A percentile compares a stretch with the other conserved stretches of the same genome.
Conservation (phyloP, 2,888 invertebrate species). For the Lucinisca nassula region DNA sequence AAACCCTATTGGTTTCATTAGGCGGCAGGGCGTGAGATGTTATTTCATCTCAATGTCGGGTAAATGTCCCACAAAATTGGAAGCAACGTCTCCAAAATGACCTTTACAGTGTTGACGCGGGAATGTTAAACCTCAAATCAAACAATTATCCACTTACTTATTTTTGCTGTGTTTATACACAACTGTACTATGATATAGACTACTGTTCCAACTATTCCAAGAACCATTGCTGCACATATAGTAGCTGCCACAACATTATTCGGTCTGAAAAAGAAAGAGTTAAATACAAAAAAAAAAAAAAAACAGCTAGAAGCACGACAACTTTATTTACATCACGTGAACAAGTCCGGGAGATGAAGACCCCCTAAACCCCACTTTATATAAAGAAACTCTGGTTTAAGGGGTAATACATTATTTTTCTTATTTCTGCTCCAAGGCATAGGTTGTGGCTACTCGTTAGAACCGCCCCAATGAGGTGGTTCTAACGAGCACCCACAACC, state of each 20-base stretch:
- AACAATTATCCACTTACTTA: no score
- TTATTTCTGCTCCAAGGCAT: not conserved
- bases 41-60: no score
- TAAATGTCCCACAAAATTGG: no score
- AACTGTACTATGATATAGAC: constrained; percentile 12
- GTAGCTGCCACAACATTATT: constrained; percentile 31
- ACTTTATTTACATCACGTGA: not conserved
- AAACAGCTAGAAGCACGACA: not conserved
- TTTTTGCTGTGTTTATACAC: not conserved
- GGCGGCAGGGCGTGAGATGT: no score
- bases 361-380: not conserved
- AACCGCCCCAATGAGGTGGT: not conserved
- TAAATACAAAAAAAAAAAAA: not conserved
- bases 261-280: constrained; percentile 32
- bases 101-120: no score
- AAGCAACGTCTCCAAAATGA: no score
- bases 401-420: no score
- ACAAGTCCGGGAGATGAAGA: not conserved
- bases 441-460: not conserved
- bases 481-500: not conserved
- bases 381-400: no score
- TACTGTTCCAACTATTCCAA: not conserved
- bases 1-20: no score
- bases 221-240: constrained; percentile 12
- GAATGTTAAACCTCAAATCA: no score